These are phyloP conservation scores for Lycophotia porphyrea DNA, from an alignment of 2,888 invertebrate species.

Conservation along the genomic window DNA sequence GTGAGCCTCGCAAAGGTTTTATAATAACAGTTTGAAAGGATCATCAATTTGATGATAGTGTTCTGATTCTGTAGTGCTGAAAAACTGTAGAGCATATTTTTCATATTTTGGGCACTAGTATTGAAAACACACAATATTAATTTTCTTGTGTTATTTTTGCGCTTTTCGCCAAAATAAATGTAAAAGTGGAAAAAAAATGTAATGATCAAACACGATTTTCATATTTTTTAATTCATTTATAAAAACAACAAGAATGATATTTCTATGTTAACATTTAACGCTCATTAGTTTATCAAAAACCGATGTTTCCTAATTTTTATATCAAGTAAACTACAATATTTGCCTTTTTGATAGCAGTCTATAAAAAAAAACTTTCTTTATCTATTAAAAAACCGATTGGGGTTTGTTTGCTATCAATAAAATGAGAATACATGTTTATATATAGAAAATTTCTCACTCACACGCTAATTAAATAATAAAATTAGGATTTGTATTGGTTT, in stretches of 20 bases:
- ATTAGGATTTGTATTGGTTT: constrained; percentile 41
- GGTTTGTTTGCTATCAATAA: constrained; percentile 55
- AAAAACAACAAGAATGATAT: background rate
- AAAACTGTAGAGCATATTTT: constrained; percentile 48
- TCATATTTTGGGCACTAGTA: background rate
- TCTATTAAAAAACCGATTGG: constrained; percentile 32
- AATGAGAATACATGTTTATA: constrained; percentile 51
- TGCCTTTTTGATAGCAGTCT: constrained; percentile 1
- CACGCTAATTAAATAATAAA: constrained; percentile 63
- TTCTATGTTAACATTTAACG: background rate
- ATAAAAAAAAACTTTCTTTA: constrained; percentile 43
- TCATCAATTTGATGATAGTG: constrained; percentile 38
- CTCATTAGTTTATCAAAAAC: constrained; percentile 21
- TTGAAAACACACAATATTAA: background rate
- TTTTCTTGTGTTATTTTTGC: background rate
- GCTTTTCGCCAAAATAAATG: background rate
- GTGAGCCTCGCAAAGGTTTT: constrained; percentile 8
- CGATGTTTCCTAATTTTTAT: constrained; percentile 21
- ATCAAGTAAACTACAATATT: constrained; percentile 20
- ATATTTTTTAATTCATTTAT: background rate
- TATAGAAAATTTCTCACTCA: constrained; percentile 48
- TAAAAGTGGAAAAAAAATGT: background rate
- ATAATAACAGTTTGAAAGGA: constrained; percentile 34
- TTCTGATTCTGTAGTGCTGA: constrained; percentile 17
- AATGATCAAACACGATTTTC: background rate